Base-by-base conservation (phyloP, 2,113 vertebrate genomes). In the Microtus oregoni region DNA sequence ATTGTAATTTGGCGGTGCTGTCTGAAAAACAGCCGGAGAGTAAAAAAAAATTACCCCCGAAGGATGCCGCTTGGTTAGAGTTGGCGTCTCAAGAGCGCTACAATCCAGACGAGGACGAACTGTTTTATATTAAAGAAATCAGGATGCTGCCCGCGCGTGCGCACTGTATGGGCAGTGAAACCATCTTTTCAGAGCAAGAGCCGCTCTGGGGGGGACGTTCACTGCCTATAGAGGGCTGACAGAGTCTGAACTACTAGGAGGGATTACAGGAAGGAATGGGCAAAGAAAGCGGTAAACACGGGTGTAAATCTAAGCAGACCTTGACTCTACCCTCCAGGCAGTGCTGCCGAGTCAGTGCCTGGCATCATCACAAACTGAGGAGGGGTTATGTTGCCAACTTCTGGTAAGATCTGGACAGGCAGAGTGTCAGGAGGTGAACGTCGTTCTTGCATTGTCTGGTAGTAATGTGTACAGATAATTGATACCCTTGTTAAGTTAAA, bases 401-500 rank as follows among this genome's bases (percentile, higher is more conserved):
- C 41, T 75, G 58, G 65, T 70, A n/a, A 15, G 67, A 30, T 92
- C 61, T 63, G 86, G 52, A 67, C 52, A 76, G 55, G 61, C 44
- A 81, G 41, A 4, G 17, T 72, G 13, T 91, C 73, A 76, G 76
- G 67, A 90, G 38, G 52, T 28, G n/a, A 73, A 81, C 8, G 2
- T 41, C 72, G 78, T 92, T 81, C 65, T 63, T 76, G 17, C 24
- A 12, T 85, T 77, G 13, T 86, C 94, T 95, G 47, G 35, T 67
- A 41, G 35, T 67, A 50, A 15, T 87, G 38, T 65, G 12, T 12
- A 73, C 79, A 89, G 76, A 47, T 94, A 67, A 0, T 67, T 32
- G 41, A 22, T 65, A 20, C 38, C 19, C 68, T 76, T 65, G n/a
- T 88, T 82, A 90, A 86, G 58, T 52, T 91, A 94, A 92, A 92